Base-by-base conservation (phyloP, 2,888 invertebrate genomes). In the Chironomus tentans region DNA sequence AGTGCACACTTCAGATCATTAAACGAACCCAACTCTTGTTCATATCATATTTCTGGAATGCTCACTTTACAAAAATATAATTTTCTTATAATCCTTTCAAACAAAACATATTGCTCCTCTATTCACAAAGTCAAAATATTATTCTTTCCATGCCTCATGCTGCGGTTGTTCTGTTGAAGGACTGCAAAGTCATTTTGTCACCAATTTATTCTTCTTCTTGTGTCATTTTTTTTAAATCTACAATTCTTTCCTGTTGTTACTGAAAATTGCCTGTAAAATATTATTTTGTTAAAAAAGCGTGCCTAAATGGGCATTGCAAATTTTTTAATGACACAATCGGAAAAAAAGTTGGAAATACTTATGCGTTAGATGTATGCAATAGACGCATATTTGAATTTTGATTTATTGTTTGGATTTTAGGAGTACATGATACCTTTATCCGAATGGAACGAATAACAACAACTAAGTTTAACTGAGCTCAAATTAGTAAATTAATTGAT, bases 231-330 rank as follows among this genome's bases (percentile, higher is more conserved):
- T 21, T 6, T 2, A 12, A 18, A 13, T 65, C 22, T 18, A 56
- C 56, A 18, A 18, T 56, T 15, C 56, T 15, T 15, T 56, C 18
- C 15, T 56, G 56, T 56, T 50, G 50, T 50, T 56, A 18, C 56
- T 56, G 7, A 56, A 56, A 15, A 56, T 56, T 56, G 56, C 56
- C 56, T 56, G 56, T 50, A 56, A 56, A 56, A 56, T 56, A 56
- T 56, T 50, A 50, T 50, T 50, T 50, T 56, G n/a, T 56, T 56
- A 18, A 56, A 56, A 65, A 65, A 65, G 65, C 65, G 65, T 65
- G 65, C 65, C 65, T 65, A 65, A 65, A 65, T 65, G 65, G 56
- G 22, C 65, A 65, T 65, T 22, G 65, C 65, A 65, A 65, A 65
- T 65, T 65, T 65, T 65, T 56, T 56, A 56, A 56, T 56, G 56